Conservation (phyloP, 2,113 vertebrate species). For the Triplophysa rosa region DNA sequence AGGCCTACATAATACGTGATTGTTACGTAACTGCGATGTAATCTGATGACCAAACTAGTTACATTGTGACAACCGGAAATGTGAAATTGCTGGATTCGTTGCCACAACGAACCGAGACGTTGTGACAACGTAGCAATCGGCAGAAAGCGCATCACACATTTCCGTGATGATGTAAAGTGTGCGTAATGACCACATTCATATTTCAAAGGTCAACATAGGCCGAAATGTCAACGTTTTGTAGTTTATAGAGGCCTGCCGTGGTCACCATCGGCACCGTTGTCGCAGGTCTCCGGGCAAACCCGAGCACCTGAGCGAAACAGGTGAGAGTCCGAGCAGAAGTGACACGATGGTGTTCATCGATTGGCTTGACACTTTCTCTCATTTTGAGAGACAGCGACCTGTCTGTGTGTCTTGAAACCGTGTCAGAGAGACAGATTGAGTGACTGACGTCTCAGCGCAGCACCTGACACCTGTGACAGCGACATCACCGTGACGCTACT, state of each 20-base stretch:
- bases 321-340: constrained; percentile 48
- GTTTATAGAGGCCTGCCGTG: neutral
- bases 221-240: neutral
- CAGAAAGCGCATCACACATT: neutral
- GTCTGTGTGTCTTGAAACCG: constrained; percentile 58
- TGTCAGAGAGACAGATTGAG: constrained; percentile 45
- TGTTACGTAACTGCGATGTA: no score
- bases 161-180: neutral
- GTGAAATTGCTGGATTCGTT: no score
- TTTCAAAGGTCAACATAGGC: neutral
- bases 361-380: constrained; percentile 55
- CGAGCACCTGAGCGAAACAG: neutral
- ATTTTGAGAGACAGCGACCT: constrained; percentile 55
- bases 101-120: no score
- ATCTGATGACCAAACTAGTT: no score
- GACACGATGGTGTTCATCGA: constrained; percentile 61
- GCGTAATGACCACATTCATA: neutral
- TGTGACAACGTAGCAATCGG: no score
- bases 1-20: no score
- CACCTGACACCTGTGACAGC: constrained; percentile 70
- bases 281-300: constrained; percentile 20
- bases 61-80: no score
- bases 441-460: constrained; percentile 62
- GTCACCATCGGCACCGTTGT: neutral
- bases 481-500: constrained; percentile 39